Evolutionary conservation across 2,113 vertebrate genomes (phyloP), one percentile per base, ranked within the genome.

Genomic region (Labeo catla): DNA sequence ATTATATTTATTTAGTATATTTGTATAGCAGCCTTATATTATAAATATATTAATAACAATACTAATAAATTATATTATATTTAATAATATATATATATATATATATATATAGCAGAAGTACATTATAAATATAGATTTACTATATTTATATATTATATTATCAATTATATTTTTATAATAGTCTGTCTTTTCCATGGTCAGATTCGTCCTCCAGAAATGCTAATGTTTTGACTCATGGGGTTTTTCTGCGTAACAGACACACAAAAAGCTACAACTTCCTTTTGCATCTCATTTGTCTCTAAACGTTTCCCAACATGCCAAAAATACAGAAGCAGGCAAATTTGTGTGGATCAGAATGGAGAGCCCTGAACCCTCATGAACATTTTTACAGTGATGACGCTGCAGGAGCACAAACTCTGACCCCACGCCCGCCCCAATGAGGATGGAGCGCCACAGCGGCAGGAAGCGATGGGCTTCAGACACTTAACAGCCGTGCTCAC

Each of bases 401-500:
- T 57, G 70, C 43, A 45, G 19, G 19, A 57, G 54, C 54, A 57
- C 54, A 21, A 59, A 21, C 54, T 61, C 57, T 61, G 57, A 61
- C 57, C 57, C 54, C 39, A 39, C 63, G 11, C 19, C 59, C 2
- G 59, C 7, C 61, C 12, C 4, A 16, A 36, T 21, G 76, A 57
- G 16, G 61, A 74, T 5, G 21, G 10, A 61, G 6, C 12, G 3
- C 13, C 34, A n/a, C 76, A 21, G 8, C 4, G 7, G 8, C 52
- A 79, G 77, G 77, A 79, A 79, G 76, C 57, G 77, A 78, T 78
- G 50, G 8, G 50, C 16, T 59, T n/a, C 76, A n/a, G 50, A 19
- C 13, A 2, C 49, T 21, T 0, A 45, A 45, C 4, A 16, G 10
- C 36, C 19, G 0, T 8, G 0, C 16, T 11, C 39, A 73, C 2